Evolutionary conservation across 2,113 vertebrate genomes (phyloP).

Genomic region (Amia ocellicauda): DNA sequence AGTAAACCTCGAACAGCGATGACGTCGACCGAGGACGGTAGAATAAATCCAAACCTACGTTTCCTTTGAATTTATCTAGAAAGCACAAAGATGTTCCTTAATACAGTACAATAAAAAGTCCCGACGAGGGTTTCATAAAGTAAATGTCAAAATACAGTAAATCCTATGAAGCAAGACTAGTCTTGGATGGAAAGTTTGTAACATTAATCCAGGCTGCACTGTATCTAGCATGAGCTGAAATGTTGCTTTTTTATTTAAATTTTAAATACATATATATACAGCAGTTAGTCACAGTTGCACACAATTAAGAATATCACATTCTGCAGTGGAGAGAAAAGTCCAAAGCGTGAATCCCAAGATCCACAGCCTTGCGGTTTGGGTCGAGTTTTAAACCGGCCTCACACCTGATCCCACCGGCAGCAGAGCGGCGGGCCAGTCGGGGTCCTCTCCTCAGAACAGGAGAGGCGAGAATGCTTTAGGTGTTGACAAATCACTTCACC

Average conservation of each 20-base stretch:
- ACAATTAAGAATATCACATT: neutral
- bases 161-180: no score
- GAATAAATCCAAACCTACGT: constrained; percentile 31
- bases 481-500: no score
- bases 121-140: no score
- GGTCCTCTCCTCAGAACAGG: constrained; percentile 34
- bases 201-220: no score
- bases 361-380: constrained; percentile 5
- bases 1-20: constrained; percentile 61
- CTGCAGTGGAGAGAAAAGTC: neutral
- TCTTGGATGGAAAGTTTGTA: no score
- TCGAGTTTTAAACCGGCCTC: no score
- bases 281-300: constrained; percentile 10
- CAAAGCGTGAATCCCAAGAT: neutral
- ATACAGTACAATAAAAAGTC: constrained; percentile 12
- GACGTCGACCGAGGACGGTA: constrained; percentile 31
- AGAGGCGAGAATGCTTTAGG: constrained; percentile 30
- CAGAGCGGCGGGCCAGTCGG: constrained; percentile 12
- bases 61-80: constrained; percentile 10
- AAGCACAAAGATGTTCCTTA: constrained; percentile 34
- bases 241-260: no score
- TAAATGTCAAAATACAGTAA: no score
- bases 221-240: no score
- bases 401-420: no score
- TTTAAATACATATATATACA: no score